phyloP scores from a whole-genome alignment of 2,113 vertebrate genomes.

The Ahaetulla prasina region DNA sequence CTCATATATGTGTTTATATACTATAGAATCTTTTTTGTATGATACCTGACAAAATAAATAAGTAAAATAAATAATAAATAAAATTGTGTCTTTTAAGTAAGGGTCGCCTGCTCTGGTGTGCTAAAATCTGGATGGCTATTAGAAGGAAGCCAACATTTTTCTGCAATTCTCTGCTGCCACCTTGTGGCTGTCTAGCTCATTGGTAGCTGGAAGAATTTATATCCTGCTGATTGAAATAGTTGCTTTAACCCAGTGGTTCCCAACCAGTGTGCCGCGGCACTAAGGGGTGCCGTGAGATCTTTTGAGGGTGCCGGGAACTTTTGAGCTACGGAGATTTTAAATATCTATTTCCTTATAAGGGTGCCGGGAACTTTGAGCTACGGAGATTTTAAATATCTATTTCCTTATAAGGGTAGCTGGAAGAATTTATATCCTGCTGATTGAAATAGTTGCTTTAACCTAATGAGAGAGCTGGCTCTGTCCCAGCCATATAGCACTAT shows the following conservation, averaged over 20 bases:
- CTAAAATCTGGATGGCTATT: background rate
- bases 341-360: no score
- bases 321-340: no score
- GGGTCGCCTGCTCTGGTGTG: background rate
- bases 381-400: no score
- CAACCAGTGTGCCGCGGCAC: no score
- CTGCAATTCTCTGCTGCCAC: background rate
- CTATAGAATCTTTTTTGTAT: no score
- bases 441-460: background rate
- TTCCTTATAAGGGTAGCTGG: no score
- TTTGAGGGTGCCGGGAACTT: no score
- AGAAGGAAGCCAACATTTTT: background rate
- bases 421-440: background rate
- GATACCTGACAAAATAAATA: no score
- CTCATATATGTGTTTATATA: no score
- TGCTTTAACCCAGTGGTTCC: background rate
- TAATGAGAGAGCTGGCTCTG: background rate
- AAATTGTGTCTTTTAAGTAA: background rate
- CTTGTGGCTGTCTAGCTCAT: background rate
- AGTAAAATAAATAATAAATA: no score
- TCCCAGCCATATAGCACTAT: background rate
- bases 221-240: background rate
- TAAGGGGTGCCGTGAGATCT: no score
- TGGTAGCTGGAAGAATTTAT: background rate
- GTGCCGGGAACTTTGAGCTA: no score